Base-by-base conservation (phyloP, 2,113 vertebrate species). In the Otolemur garnettii region DNA sequence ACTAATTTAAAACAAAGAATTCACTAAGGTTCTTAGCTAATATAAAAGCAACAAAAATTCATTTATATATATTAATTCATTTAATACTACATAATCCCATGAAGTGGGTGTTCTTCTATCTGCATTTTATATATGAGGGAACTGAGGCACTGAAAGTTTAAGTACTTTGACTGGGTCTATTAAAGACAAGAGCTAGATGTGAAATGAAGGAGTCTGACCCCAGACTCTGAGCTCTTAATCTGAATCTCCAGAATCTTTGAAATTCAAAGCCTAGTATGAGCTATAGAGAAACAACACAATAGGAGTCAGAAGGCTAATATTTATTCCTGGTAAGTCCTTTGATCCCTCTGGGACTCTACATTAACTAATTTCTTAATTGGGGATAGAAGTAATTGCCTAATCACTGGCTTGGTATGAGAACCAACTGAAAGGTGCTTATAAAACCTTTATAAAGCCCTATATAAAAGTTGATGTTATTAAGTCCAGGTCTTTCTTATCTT, bases 401-500 rank as follows among this genome's bases (percentile, higher is more conserved):
- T 38, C 68, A 85, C 0, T 87, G 86, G 33, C 30, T 62, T 74
- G 33, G 50, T 97, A 50, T 74, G 78, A 96, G 50, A 96, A 91
- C 60, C n/a, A 89, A 68, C 19, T 11, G 5, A 92, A 4, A 93
- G 35, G 24, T 79, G 24, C 19, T 93, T 69, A 45, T 3, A 83
- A 87, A 87, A 30, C 0, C 45, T 68, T 38, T 18, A 13, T 10
- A 68, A 90, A 57, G 13, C 35, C 19, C 14, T n/a, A 35, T 2
- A 55, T 30, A 79, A 68, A 59, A 42, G 26, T 82, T 62, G 35
- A 35, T 62, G 24, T 82, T 79, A 88, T 50, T 77, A 33, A 93
- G n/a, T 69, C 28, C 68, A 82, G 42, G 50, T 94, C 78, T 88
- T 94, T 94, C 78, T 88, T 94, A 62, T 68, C 72, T 95, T 72